Base-by-base conservation (phyloP, 1,140 invertebrate genomes). In the Olivierus martensii region DNA sequence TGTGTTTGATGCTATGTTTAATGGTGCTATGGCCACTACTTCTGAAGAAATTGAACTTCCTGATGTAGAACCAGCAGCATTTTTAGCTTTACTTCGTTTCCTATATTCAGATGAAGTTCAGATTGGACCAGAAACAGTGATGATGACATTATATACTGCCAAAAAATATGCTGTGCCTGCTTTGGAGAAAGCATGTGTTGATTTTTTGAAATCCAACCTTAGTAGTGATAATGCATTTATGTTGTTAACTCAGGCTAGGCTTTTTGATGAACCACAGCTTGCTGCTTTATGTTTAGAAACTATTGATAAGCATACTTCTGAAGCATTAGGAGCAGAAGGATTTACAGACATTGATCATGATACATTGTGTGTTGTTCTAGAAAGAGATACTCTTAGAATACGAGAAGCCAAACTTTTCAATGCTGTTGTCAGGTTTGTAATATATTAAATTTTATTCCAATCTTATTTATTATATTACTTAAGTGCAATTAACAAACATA, bases 1-100 rank as follows among this genome's bases (percentile, higher is more conserved):
- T 3, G 84, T 89, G 2, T 89, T 89, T 68, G 84, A 89, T 70
- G 83, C 84, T 7, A 87, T 89, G 82, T 89, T 90, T 63, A 86
- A 88, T 66, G 80, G 84, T 38, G 78, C 76, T 7, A 66, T 74
- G 63, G 64, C 71, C 14, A 58, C 53, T 15, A 45, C 41, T 11
- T 51, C 53, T 15, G 75, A 78, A 42, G 79, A 85, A 61, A 82
- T 88, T 47, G 82, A 86, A 65, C 70, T 89, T 42, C 84, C 84
- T 14, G 85, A 89, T 71, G 82, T 88, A 7, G 85, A 90, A 65
- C 83, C 85, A 1, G 75, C 79, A 37, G 84, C 84, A 18, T 83
- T 83, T 66, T 63, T 82, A 39, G 77, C 79, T 57, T 71, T 83
- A 21, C 67, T 84, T 17, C 76, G 79, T 62, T 87, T 86, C 69